Conservation (phyloP, 1,140 invertebrate genomes). For the Campodea augens region DNA sequence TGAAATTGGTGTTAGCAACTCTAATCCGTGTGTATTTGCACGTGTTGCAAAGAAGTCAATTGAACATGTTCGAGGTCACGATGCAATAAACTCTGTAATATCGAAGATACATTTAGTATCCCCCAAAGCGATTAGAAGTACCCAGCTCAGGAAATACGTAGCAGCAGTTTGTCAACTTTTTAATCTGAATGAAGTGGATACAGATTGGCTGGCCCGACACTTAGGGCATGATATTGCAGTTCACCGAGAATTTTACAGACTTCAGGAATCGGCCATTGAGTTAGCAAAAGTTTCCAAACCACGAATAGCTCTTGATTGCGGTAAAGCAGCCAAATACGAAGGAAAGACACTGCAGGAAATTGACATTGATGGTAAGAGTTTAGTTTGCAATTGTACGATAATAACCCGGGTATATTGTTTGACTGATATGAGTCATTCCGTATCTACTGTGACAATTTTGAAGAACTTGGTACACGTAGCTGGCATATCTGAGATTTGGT, state of each 20-base stretch:
- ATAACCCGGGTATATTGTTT: too few relatives aligned
- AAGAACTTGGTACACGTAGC: too few relatives aligned
- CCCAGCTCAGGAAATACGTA: not conserved
- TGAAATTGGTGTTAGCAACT: not conserved
- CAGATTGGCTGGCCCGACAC: not conserved
- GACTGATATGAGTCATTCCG: too few relatives aligned
- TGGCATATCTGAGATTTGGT: too few relatives aligned
- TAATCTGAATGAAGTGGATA: not conserved
- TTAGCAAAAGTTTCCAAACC: not conserved
- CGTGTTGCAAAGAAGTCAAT: not conserved
- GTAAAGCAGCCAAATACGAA: too few relatives aligned
- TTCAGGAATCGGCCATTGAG: not conserved
- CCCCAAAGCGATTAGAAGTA: not conserved
- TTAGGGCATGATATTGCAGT: not conserved
- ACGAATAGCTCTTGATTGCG: not conserved
- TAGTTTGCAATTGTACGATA: too few relatives aligned
- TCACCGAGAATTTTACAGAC: not conserved
- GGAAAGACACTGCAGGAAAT: too few relatives aligned
- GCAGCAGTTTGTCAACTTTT: not conserved
- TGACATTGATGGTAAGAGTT: too few relatives aligned
- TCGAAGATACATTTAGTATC: not conserved
- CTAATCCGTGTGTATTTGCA: not conserved
- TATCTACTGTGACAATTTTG: too few relatives aligned
- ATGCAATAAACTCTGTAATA: not conserved
- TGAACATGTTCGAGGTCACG: not conserved